These are phyloP conservation scores for Brenthis ino DNA, from an alignment of 2,888 invertebrate genomes.

Conservation along the genomic window DNA sequence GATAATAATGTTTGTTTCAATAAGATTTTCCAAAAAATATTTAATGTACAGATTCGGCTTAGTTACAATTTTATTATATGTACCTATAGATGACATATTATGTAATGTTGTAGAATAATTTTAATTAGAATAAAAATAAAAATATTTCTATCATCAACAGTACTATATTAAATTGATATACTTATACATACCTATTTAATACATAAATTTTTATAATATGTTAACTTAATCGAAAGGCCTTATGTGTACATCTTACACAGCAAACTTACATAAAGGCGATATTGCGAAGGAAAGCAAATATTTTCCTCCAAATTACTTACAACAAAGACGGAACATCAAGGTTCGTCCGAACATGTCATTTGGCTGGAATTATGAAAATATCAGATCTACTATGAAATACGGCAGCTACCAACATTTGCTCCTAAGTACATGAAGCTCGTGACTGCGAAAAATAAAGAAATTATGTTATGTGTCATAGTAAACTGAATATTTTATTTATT, in stretches of 20 bases:
- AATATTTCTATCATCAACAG: too few species aligned
- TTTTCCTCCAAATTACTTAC: conserved; percentile 19
- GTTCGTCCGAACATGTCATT: conserved; percentile 19
- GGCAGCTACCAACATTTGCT: conserved; percentile 38
- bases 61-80: too few species aligned
- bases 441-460: conserved; percentile 54
- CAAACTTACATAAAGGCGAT: conserved; percentile 5
- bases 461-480: not conserved
- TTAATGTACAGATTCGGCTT: too few species aligned
- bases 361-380: conserved; percentile 23
- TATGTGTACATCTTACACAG: conserved; percentile 5
- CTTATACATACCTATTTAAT: too few species aligned
- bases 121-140: too few species aligned
- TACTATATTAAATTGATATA: too few species aligned
- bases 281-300: conserved; percentile 18
- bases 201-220: not conserved
- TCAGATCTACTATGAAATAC: conserved; percentile 13
- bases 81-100: too few species aligned
- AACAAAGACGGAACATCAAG: conserved; percentile 20
- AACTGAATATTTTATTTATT: not conserved
- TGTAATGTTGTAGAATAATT: too few species aligned
- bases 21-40: too few species aligned
- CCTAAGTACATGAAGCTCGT: conserved; percentile 67
- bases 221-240: not conserved
- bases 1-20: too few species aligned